Percentiles rank a stretch among this genome's conserved stretches.
phyloP scores from a whole-genome alignment of 2,797 vertebrate genomes.

The Anniella stebbinsi region DNA sequence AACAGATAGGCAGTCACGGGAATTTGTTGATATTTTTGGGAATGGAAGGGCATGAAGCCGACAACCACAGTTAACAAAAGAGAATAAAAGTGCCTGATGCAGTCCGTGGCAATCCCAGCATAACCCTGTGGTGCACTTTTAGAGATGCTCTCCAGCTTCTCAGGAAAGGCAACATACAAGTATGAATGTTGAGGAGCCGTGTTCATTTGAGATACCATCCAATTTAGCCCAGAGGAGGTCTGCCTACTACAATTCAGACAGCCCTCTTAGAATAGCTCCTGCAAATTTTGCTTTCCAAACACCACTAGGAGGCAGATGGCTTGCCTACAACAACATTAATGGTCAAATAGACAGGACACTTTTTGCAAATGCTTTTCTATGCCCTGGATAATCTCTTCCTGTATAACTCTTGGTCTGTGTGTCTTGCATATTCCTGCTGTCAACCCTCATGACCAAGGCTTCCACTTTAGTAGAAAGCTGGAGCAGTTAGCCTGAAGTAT shows the following conservation, averaged over 20 bases:
- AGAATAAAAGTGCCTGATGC: background rate
- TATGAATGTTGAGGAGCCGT: too few relatives aligned
- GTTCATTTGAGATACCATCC: background rate
- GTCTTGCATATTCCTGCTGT: constrained; percentile 26
- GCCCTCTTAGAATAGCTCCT: background rate
- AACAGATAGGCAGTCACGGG: fast-evolving
- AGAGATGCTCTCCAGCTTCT: background rate
- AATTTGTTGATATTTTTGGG: background rate
- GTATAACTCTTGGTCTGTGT: constrained; percentile 17
- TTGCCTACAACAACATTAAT: background rate
- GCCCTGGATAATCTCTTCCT: constrained; percentile 30
- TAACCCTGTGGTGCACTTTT: background rate
- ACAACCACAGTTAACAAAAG: constrained; percentile 15
- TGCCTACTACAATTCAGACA: background rate
- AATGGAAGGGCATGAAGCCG: background rate
- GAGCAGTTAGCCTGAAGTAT: constrained; percentile 35
- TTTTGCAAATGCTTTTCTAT: background rate
- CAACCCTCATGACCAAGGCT: constrained; percentile 13
- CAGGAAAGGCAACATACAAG: background rate
- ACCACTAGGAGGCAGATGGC: background rate
- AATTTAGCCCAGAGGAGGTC: background rate
- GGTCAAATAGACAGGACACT: background rate
- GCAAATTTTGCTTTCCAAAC: background rate
- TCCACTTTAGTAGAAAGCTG: constrained; percentile 40
- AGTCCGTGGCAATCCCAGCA: background rate